These are phyloP conservation scores for Drosophila obscura DNA, from an alignment of 1,140 invertebrate species.

Conservation along the genomic window DNA sequence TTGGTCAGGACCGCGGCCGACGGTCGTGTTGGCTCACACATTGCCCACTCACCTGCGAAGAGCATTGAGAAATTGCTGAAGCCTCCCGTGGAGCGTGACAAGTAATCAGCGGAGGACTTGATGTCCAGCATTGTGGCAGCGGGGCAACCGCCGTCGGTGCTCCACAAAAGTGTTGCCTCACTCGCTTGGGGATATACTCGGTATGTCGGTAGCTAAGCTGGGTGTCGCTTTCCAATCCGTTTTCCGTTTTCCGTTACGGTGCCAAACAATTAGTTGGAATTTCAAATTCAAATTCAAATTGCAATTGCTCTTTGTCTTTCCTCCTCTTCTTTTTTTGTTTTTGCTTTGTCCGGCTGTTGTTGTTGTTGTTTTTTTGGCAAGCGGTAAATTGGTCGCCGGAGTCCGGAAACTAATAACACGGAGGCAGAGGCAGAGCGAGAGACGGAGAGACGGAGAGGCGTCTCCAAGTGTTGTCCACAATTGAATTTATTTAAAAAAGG, in stretches of 20 bases:
- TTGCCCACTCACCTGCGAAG: slow-evolving; percentile 87
- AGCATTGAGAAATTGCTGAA: slow-evolving; percentile 90
- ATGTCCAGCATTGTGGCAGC: slow-evolving; percentile 87
- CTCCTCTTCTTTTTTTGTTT: background rate
- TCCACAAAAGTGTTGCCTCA: too few relatives aligned
- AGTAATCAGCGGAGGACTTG: slow-evolving; percentile 88
- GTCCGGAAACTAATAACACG: slow-evolving; percentile 77
- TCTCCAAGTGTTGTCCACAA: slow-evolving; percentile 57
- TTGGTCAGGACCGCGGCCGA: slow-evolving; percentile 59
- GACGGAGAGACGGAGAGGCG: slow-evolving; percentile 9
- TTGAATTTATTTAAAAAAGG: slow-evolving; percentile 72
- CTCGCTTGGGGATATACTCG: background rate
- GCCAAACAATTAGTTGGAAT: slow-evolving; percentile 28
- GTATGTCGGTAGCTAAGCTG: background rate
- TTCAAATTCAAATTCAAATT: slow-evolving; percentile 46
- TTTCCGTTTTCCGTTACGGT: background rate
- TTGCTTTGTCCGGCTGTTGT: background rate
- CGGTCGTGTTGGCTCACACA: slow-evolving; percentile 74
- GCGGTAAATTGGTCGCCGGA: slow-evolving; percentile 66
- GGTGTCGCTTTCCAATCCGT: background rate
- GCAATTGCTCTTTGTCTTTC: slow-evolving; percentile 25
- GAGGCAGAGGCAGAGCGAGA: slow-evolving; percentile 24
- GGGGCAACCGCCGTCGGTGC: slow-evolving; percentile 58
- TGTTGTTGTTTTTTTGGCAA: slow-evolving; percentile 48
- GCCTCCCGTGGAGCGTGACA: slow-evolving; percentile 87